A percentile compares a stretch with the other conserved stretches of the same genome.
Conservation (phyloP, 1,140 invertebrate species). For the Drosophila quadrilineata region DNA sequence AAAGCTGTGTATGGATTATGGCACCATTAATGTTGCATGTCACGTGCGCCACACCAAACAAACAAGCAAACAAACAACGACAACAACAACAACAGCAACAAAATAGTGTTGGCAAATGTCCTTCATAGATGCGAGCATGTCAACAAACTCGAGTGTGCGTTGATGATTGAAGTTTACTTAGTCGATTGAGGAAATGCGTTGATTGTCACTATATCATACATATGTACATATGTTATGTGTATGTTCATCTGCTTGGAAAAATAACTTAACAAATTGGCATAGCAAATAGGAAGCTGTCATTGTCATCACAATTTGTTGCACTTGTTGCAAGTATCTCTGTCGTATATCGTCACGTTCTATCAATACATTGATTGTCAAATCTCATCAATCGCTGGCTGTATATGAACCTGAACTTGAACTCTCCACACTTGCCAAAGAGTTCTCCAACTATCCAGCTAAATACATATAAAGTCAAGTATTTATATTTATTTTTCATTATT, state of each 20-base stretch:
- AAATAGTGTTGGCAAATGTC: slow-evolving; percentile 23
- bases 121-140: slow-evolving; percentile 22
- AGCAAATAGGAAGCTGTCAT: slow-evolving; percentile 28
- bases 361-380: too few relatives aligned
- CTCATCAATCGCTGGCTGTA: too few relatives aligned
- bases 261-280: slow-evolving; percentile 17
- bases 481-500: too few relatives aligned
- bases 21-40: slow-evolving; percentile 7
- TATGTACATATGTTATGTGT: too few relatives aligned
- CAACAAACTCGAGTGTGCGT: slow-evolving; percentile 24
- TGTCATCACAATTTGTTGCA: too few relatives aligned
- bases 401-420: slow-evolving; percentile 1
- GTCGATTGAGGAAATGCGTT: slow-evolving; percentile 18
- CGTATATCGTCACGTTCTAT: too few relatives aligned
- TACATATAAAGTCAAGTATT: too few relatives aligned
- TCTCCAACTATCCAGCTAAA: too few relatives aligned
- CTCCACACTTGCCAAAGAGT: not conserved
- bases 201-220: slow-evolving; percentile 1
- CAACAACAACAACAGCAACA: slow-evolving; percentile 1
- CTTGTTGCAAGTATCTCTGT: not conserved
- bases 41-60: slow-evolving; percentile 19
- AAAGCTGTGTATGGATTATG: not conserved
- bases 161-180: not conserved
- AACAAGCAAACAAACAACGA: not conserved
- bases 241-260: too few relatives aligned